phyloP scores from a whole-genome alignment of 1,140 invertebrate genomes.

The Megalopta genalis region DNA sequence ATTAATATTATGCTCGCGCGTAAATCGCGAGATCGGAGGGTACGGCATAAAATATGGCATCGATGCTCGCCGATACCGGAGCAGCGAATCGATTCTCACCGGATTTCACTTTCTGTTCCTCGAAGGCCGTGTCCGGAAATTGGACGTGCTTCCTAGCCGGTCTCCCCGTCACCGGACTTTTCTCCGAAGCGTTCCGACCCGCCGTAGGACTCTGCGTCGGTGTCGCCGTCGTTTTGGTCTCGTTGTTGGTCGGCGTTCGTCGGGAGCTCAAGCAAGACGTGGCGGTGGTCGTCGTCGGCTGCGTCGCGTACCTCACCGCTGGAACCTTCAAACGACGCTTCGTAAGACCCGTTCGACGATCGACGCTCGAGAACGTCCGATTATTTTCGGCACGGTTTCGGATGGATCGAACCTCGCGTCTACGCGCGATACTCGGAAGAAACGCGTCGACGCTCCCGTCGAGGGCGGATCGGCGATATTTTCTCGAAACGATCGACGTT shows the following conservation, averaged over 20 bases:
- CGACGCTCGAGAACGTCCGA: too few species aligned
- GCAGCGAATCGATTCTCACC: slow-evolving; percentile 41
- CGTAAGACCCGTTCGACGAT: slow-evolving; percentile 42
- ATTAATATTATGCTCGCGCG: too few species aligned
- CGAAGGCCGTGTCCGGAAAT: slow-evolving; percentile 69
- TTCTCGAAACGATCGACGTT: too few species aligned
- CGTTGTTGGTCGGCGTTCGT: slow-evolving; percentile 69
- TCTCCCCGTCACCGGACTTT: slow-evolving; percentile 58
- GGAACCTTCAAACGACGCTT: slow-evolving; percentile 62
- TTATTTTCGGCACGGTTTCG: too few species aligned
- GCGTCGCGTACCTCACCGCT: slow-evolving; percentile 67
- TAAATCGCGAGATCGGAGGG: too few species aligned
- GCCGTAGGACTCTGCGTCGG: slow-evolving; percentile 73
- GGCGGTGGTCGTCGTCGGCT: slow-evolving; percentile 70
- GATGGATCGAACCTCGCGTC: too few species aligned
- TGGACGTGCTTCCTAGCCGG: slow-evolving; percentile 74
- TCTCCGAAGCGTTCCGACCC: slow-evolving; percentile 58
- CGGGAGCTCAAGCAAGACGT: slow-evolving; percentile 68
- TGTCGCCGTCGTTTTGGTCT: slow-evolving; percentile 70
- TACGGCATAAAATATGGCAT: too few species aligned
- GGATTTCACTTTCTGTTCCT: slow-evolving; percentile 36
- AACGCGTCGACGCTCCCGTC: neutral
- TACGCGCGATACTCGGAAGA: too few species aligned
- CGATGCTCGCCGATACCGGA: too few species aligned
- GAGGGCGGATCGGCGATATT: too few species aligned